phyloP scores from a whole-genome alignment of 2,113 vertebrate genomes.

The Leptodactylus fuscus region DNA sequence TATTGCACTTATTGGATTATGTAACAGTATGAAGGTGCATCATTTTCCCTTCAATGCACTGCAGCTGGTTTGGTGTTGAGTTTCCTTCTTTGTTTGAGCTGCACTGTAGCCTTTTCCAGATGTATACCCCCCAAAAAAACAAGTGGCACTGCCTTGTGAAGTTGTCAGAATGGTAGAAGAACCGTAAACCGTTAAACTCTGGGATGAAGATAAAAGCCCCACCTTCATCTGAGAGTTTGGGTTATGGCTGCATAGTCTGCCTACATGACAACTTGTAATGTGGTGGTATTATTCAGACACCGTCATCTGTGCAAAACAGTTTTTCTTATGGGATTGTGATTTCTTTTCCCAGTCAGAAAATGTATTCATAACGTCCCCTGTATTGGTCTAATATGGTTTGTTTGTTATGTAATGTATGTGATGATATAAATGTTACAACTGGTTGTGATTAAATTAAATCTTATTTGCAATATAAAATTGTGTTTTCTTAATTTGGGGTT shows the following conservation, averaged over 20 bases:
- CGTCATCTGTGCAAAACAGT: not conserved
- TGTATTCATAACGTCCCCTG: not conserved
- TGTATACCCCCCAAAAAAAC: not conserved
- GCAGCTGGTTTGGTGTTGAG: no score
- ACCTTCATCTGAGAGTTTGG: not conserved
- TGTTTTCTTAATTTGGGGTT: not conserved
- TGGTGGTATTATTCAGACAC: not conserved
- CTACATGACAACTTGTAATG: not conserved
- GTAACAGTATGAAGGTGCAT: no score
- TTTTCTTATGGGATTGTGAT: not conserved
- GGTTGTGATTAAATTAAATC: slow-evolving; percentile 14
- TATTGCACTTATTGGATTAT: no score
- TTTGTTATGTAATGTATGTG: not conserved
- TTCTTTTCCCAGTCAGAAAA: not conserved
- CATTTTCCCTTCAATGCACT: no score
- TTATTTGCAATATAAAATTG: not conserved
- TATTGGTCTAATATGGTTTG: not conserved
- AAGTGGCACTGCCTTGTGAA: not conserved
- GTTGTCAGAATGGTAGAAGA: not conserved
- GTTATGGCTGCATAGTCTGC: not conserved
- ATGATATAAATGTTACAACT: not conserved
- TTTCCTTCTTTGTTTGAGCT: no score
- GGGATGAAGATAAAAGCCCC: no score
- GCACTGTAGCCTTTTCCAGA: not conserved
- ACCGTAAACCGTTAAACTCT: no score